A percentile compares a stretch with the other conserved stretches of the same genome.
Conservation (phyloP, 2,888 invertebrate genomes). For the Lamproptera curius region DNA sequence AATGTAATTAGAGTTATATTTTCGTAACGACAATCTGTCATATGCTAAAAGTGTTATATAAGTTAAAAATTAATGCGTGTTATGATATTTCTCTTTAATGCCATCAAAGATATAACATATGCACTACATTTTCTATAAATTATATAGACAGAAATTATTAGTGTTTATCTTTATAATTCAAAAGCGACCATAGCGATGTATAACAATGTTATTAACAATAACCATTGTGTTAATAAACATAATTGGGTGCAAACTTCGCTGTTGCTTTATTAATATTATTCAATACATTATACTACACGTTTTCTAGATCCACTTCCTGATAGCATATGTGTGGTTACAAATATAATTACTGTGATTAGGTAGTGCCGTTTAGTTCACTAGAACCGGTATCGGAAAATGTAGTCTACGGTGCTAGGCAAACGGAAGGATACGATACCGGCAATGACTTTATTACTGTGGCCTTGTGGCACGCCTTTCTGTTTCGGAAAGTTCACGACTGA, state of each 20-base stretch:
- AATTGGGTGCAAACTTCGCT: background rate
- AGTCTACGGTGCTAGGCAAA: slow-evolving; percentile 8
- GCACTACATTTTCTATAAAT: slow-evolving; percentile 16
- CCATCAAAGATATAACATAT: slow-evolving; percentile 2
- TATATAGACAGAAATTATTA: slow-evolving; percentile 10
- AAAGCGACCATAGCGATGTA: too few relatives aligned
- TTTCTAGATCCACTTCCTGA: slow-evolving; percentile 10
- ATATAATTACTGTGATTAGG: slow-evolving; percentile 4
- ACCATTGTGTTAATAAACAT: background rate
- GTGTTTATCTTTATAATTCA: too few relatives aligned
- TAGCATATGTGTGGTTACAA: background rate
- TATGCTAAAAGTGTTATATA: too few relatives aligned
- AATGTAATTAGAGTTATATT: too few relatives aligned
- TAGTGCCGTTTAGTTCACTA: background rate
- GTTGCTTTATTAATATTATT: background rate
- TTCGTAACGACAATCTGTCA: too few relatives aligned
- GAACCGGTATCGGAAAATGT: slow-evolving; percentile 5
- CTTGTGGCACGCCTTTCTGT: slow-evolving; percentile 2
- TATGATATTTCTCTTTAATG: slow-evolving; percentile 21
- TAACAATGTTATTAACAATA: too few relatives aligned
- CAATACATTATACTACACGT: background rate
- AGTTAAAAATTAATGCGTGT: too few relatives aligned
- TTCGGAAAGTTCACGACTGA: slow-evolving; percentile 1
- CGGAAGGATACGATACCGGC: slow-evolving; percentile 12
- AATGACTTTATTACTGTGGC: background rate